Conservation (phyloP, 1,140 invertebrate species). For the Zaprionus africanus region DNA sequence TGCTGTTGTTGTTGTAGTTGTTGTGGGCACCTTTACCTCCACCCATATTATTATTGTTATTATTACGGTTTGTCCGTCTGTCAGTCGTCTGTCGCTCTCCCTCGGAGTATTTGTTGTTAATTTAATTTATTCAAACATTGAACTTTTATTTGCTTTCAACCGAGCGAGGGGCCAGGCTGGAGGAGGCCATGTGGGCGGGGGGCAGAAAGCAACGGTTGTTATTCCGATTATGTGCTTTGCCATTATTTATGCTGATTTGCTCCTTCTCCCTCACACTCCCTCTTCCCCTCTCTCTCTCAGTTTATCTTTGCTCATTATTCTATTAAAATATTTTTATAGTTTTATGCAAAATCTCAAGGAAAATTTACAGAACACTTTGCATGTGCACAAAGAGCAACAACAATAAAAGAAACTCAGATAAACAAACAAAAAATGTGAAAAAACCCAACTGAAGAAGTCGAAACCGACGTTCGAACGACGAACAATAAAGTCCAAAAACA, state of each 20-base stretch:
- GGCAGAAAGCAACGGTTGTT: slow-evolving; percentile 55
- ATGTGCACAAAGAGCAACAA: slow-evolving; percentile 30
- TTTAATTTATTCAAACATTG: slow-evolving; percentile 81
- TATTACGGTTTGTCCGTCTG: slow-evolving; percentile 26
- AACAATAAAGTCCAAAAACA: not conserved
- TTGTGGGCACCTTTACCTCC: slow-evolving; percentile 53
- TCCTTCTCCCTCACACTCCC: not conserved
- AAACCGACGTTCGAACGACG: slow-evolving; percentile 8
- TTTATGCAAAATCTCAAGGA: slow-evolving; percentile 73
- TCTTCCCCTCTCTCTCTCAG: not conserved
- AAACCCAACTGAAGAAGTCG: slow-evolving; percentile 9
- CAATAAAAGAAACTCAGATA: slow-evolving; percentile 38
- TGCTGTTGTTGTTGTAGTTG: slow-evolving; percentile 10
- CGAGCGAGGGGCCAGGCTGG: slow-evolving; percentile 35
- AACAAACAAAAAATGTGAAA: slow-evolving; percentile 42
- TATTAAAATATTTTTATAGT: slow-evolving; percentile 44
- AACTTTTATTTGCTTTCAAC: slow-evolving; percentile 75
- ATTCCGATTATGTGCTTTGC: slow-evolving; percentile 30
- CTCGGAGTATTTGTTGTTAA: slow-evolving; percentile 31
- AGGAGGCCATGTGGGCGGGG: slow-evolving; percentile 24
- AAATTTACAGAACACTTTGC: slow-evolving; percentile 58
- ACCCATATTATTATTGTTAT: slow-evolving; percentile 44
- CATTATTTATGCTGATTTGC: slow-evolving; percentile 19
- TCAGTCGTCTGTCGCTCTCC: slow-evolving; percentile 8
- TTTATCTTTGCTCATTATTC: slow-evolving; percentile 31